These are phyloP conservation scores for Apodemia duryi DNA, from an alignment of 2,888 invertebrate genomes.

Conservation along the genomic window DNA sequence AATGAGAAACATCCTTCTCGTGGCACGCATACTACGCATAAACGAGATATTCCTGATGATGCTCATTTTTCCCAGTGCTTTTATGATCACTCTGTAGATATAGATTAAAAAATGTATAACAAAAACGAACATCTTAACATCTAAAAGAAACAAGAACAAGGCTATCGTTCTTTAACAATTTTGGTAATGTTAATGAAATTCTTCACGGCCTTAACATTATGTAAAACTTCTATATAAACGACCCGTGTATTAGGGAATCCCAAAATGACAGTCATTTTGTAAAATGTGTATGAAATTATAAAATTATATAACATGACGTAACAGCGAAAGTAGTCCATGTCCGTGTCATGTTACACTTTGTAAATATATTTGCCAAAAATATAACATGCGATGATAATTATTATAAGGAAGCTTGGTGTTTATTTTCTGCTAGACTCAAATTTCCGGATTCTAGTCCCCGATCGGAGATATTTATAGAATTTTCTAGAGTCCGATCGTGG, in stretches of 20 bases:
- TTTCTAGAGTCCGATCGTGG: no score
- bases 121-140: background rate
- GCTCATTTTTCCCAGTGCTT: no score
- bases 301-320: slow-evolving; percentile 41
- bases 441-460: no score
- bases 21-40: no score
- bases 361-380: slow-evolving; percentile 7
- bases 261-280: background rate
- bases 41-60: no score
- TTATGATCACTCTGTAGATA: no score
- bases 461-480: no score
- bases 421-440: no score
- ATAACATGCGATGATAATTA: background rate
- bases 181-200: background rate
- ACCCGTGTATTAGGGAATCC: background rate
- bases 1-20: no score
- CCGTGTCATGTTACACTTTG: slow-evolving; percentile 36
- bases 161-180: background rate
- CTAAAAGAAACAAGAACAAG: slow-evolving; percentile 5
- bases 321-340: slow-evolving; percentile 52
- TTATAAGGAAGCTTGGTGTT: no score
- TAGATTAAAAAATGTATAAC: no score
- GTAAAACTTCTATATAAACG: background rate
- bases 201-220: background rate
- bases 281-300: slow-evolving; percentile 18